Conservation (phyloP, 2,797 vertebrate genomes). For the Diceros bicornis region DNA sequence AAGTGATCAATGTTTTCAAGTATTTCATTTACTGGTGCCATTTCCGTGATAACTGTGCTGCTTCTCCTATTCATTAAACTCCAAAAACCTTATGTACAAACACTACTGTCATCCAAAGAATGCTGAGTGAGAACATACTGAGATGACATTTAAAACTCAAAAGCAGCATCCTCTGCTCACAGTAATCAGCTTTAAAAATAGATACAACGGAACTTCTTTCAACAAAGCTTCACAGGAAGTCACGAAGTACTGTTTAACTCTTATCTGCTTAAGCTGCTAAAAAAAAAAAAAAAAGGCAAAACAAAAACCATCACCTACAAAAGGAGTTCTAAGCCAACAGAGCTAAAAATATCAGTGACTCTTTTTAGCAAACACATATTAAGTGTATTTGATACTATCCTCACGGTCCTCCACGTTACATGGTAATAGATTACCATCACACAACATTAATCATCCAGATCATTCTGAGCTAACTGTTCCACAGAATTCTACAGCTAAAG, state of each 20-base stretch:
- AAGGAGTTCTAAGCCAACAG: slow-evolving; percentile 17
- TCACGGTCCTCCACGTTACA: neutral
- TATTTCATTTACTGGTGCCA: neutral
- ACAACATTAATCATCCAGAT: neutral
- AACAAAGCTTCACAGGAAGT: slow-evolving; percentile 92
- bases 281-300: neutral
- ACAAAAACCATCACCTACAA: slow-evolving; percentile 34
- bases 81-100: slow-evolving; percentile 20
- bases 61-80: neutral
- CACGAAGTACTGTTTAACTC: slow-evolving; percentile 87
- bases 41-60: neutral
- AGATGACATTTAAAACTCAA: slow-evolving; percentile 72
- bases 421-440: neutral
- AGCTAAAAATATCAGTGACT: slow-evolving; percentile 45
- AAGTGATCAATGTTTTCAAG: neutral
- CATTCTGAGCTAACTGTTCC: neutral
- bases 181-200: slow-evolving; percentile 90
- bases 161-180: slow-evolving; percentile 78
- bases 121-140: slow-evolving; percentile 72
- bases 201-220: slow-evolving; percentile 90
- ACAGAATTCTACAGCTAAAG: neutral
- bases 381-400: neutral
- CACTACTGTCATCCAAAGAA: slow-evolving; percentile 65
- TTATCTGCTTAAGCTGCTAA: slow-evolving; percentile 67
- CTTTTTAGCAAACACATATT: slow-evolving; percentile 14